Conservation (phyloP, 2,113 vertebrate genomes). For the Deroptyus accipitrinus region DNA sequence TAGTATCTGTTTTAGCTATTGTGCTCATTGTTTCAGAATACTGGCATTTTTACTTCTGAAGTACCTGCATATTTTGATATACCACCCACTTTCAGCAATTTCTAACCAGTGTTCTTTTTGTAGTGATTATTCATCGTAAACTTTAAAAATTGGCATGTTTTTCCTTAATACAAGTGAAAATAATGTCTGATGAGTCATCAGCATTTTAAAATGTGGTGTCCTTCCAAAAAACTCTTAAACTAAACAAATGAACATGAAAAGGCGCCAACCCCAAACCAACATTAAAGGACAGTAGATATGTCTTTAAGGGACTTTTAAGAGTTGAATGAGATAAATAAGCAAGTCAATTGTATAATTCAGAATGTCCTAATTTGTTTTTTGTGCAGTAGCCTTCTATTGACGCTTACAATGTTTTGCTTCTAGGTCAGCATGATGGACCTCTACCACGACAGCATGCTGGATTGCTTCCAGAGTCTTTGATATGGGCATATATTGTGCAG, state of each 20-base stretch:
- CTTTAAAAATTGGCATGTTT: neutral
- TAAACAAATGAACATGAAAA: neutral
- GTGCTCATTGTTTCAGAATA: neutral
- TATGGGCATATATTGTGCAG: constrained; percentile 99
- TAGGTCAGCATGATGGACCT: constrained; percentile 94
- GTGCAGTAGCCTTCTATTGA: neutral
- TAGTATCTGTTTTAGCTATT: neutral
- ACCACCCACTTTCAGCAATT: neutral
- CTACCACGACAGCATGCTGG: constrained; percentile 95
- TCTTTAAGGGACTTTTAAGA: neutral
- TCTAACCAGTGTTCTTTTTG: neutral
- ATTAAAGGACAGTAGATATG: neutral
- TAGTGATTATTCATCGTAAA: neutral
- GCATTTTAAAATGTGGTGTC: neutral
- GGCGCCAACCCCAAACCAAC: neutral
- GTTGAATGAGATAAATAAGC: neutral
- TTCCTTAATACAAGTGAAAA: neutral
- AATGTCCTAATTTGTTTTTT: neutral
- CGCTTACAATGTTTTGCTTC: neutral
- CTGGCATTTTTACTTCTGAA: neutral
- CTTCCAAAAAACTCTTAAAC: neutral
- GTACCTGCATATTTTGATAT: neutral
- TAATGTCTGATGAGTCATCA: neutral
- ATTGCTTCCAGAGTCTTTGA: constrained; percentile 94
- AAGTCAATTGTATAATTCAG: neutral